These are phyloP conservation scores for Danio rerio DNA, from an alignment of 2,113 vertebrate species.

Conservation along the genomic window DNA sequence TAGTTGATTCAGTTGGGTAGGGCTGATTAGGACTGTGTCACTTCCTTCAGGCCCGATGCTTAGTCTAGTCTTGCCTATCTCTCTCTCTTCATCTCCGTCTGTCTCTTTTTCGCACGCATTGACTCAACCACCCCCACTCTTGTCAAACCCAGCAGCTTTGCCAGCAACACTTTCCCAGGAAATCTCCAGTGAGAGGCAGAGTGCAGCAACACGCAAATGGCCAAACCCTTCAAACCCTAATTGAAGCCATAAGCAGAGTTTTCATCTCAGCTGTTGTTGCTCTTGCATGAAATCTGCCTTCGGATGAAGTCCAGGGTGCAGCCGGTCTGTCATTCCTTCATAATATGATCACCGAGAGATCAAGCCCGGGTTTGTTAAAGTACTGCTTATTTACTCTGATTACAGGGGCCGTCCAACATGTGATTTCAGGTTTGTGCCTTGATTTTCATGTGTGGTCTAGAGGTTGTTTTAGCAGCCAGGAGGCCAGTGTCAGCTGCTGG, in stretches of 20 bases:
- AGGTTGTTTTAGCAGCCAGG: not conserved
- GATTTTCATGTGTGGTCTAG: constrained; percentile 17
- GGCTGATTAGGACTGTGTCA: not conserved
- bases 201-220: constrained; percentile 12
- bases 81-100: not conserved
- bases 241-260: constrained; percentile 47
- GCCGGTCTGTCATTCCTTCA: constrained; percentile 8
- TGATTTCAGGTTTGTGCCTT: constrained; percentile 24
- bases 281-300: constrained; percentile 16
- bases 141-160: constrained; percentile 6
- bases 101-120: constrained; percentile 15
- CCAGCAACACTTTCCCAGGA: constrained; percentile 31
- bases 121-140: constrained; percentile 29
- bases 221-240: constrained; percentile 42
- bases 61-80: constrained; percentile 23
- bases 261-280: constrained; percentile 25
- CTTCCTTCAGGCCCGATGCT: constrained; percentile 8
- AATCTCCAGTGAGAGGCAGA: constrained; percentile 32
- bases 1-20: not conserved
- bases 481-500: not conserved
- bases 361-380: not conserved
- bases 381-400: not conserved
- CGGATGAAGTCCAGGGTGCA: constrained; percentile 8
- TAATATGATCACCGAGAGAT: not conserved
- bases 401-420: constrained; percentile 17